These are phyloP conservation scores for Diabrotica virgifera DNA, from an alignment of 1,140 invertebrate genomes.

Conservation along the genomic window DNA sequence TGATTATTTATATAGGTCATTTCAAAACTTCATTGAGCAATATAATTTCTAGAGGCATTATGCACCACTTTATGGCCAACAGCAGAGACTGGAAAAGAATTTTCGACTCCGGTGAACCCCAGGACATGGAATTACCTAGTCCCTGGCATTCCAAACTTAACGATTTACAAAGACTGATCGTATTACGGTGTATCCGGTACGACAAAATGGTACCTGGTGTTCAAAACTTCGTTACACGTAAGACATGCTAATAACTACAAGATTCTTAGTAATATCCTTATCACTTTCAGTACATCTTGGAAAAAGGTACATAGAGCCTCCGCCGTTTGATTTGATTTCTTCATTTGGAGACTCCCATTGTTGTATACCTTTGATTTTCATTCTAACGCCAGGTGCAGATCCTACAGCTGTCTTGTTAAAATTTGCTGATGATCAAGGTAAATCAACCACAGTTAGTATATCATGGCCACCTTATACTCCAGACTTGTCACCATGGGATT, in stretches of 20 bases:
- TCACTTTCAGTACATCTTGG: conserved; percentile 63
- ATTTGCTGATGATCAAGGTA: conserved; percentile 87
- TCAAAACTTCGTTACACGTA: conserved; percentile 71
- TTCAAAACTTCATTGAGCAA: background rate
- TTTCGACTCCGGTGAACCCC: conserved; percentile 71
- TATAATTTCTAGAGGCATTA: conserved; percentile 60
- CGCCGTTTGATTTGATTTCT: conserved; percentile 81
- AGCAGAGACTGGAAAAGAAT: conserved; percentile 67
- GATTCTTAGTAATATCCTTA: background rate
- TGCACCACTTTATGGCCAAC: conserved; percentile 58
- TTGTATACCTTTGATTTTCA: conserved; percentile 83
- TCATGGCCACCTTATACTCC: no score
- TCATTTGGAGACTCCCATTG: conserved; percentile 83
- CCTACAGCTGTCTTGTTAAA: conserved; percentile 80
- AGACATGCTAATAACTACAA: conserved; percentile 18
- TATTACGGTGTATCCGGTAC: conserved; percentile 79
- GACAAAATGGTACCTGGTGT: conserved; percentile 88
- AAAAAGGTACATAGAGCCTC: conserved; percentile 77
- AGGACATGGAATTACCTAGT: conserved; percentile 62
- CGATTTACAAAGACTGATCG: conserved; percentile 72
- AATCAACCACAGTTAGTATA: no score
- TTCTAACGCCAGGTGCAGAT: conserved; percentile 90
- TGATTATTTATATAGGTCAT: background rate
- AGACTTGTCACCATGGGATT: no score
- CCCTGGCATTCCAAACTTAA: conserved; percentile 64